These are phyloP conservation scores for Mobula hypostoma DNA, from an alignment of 2,113 vertebrate species.

Conservation along the genomic window DNA sequence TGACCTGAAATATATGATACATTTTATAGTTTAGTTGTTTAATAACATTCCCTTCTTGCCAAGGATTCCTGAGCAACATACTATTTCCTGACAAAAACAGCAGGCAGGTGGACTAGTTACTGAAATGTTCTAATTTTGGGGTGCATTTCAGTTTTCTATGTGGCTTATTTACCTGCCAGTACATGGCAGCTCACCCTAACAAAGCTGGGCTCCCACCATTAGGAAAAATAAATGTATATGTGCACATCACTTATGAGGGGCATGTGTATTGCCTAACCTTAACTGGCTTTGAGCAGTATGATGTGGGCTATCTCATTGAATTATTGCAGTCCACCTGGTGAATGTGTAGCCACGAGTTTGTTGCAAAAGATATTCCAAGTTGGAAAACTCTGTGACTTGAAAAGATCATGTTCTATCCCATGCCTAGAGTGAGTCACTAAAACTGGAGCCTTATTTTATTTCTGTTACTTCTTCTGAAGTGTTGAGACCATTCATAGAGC, in stretches of 20 bases:
- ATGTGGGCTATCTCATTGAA: too few species aligned
- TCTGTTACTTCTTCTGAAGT: background rate
- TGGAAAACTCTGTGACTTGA: too few species aligned
- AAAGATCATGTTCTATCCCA: too few species aligned
- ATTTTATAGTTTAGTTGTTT: conserved; percentile 18
- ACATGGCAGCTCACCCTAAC: background rate
- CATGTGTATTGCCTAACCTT: too few species aligned
- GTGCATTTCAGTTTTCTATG: background rate
- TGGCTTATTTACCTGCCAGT: background rate
- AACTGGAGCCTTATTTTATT: background rate
- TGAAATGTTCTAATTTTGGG: background rate
- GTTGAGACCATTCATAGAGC: background rate
- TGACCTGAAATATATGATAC: conserved; percentile 20
- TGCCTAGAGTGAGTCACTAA: too few species aligned
- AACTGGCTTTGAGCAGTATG: too few species aligned
- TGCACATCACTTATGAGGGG: background rate
- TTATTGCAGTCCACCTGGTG: too few species aligned
- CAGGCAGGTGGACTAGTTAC: background rate
- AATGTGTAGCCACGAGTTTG: too few species aligned
- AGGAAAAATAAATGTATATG: background rate
- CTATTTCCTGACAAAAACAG: background rate
- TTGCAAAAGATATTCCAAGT: too few species aligned
- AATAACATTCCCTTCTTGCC: background rate
- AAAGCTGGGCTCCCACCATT: too few species aligned
- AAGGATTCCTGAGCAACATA: background rate